phyloP scores from a whole-genome alignment of 1,140 invertebrate genomes.

The Hyphantria cunea region DNA sequence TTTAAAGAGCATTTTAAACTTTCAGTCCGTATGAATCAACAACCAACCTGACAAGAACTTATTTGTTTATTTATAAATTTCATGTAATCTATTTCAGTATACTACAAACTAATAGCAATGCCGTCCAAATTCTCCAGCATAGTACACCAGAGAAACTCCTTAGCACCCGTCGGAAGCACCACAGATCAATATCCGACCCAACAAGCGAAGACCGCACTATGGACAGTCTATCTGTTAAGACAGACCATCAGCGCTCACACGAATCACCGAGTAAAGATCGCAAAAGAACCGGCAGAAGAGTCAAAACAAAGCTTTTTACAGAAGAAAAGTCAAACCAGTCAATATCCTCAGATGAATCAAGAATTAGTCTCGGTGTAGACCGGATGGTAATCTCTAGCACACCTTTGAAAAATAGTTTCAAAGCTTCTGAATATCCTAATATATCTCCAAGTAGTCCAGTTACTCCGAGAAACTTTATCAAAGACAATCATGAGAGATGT shows the following conservation, averaged over 20 bases:
- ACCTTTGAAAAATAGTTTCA: conserved; percentile 77
- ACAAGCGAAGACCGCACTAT: conserved; percentile 61
- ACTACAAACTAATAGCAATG: conserved; percentile 64
- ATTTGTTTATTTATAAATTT: too few relatives aligned
- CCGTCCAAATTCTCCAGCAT: conserved; percentile 56
- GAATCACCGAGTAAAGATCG: conserved; percentile 66
- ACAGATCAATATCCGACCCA: conserved; percentile 66
- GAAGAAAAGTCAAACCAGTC: conserved; percentile 58
- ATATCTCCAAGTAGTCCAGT: conserved; percentile 56
- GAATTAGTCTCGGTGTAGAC: conserved; percentile 58
- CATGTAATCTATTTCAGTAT: conserved; percentile 51
- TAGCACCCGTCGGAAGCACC: conserved; percentile 52
- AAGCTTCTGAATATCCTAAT: conserved; percentile 71
- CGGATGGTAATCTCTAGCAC: conserved; percentile 61
- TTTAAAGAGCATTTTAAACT: too few relatives aligned
- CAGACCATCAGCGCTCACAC: conserved; percentile 52
- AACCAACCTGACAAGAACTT: too few relatives aligned
- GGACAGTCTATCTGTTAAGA: conserved; percentile 54
- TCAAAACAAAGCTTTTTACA: conserved; percentile 69
- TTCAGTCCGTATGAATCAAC: too few relatives aligned
- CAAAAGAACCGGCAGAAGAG: conserved; percentile 52
- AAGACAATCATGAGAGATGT: conserved; percentile 57
- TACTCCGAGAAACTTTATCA: conserved; percentile 52
- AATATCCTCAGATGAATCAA: conserved; percentile 66
- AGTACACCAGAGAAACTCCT: conserved; percentile 63